Conservation (phyloP, 2,888 invertebrate genomes). For the Rambutsinella grinnellia region DNA sequence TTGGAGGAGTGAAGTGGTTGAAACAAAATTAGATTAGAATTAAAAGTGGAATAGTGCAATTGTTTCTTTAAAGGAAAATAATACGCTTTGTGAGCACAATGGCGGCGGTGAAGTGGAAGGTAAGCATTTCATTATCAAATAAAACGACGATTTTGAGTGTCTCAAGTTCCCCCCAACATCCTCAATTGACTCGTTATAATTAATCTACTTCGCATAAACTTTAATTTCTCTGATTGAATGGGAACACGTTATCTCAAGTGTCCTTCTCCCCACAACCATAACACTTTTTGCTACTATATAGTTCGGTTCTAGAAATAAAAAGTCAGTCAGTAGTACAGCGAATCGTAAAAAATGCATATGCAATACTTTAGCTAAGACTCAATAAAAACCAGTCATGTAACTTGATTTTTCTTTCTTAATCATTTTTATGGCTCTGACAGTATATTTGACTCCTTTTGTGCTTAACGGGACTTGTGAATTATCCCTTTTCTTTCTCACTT, state of each 20-base stretch:
- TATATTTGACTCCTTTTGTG: neutral
- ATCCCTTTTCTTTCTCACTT: neutral
- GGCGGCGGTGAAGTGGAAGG: conserved; percentile 55
- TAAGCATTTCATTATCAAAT: conserved; percentile 15
- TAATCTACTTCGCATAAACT: neutral
- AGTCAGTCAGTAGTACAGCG: conserved; percentile 53
- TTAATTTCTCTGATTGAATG: neutral
- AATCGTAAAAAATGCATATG: neutral
- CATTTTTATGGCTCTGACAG: neutral
- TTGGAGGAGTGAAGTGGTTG: neutral
- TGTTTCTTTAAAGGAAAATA: conserved; percentile 8
- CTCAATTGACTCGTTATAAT: neutral
- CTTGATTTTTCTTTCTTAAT: conserved; percentile 23
- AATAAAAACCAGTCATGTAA: conserved; percentile 50
- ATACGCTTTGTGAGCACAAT: conserved; percentile 32
- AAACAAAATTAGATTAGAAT: neutral
- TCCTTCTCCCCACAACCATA: neutral
- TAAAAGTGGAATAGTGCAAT: conserved; percentile 9
- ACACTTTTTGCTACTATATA: neutral
- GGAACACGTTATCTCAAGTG: neutral
- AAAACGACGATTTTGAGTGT: neutral
- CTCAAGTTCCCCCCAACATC: neutral
- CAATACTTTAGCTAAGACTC: neutral
- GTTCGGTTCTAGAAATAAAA: conserved; percentile 1
- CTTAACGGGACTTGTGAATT: conserved; percentile 28